A percentile compares a stretch with the other conserved stretches of the same genome.
Conservation (phyloP, 1,140 invertebrate genomes). For the Caenorhabditis briggsae region DNA sequence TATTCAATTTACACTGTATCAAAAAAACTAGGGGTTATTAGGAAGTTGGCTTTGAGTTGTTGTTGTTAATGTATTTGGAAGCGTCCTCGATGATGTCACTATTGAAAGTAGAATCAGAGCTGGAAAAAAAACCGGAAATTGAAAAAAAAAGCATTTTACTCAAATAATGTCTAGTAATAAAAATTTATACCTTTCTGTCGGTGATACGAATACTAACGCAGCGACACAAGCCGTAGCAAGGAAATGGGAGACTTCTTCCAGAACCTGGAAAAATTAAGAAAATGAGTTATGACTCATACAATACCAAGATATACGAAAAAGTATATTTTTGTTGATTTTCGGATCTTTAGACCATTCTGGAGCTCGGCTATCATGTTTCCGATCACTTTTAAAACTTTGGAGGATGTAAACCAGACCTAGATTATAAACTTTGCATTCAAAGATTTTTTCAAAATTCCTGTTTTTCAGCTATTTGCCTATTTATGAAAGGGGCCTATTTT, state of each 20-base stretch:
- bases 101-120: background rate
- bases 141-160: background rate
- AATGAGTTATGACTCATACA: no score
- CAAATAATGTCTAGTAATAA: background rate
- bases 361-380: no score
- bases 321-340: no score
- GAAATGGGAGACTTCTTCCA: constrained; percentile 30
- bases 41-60: background rate
- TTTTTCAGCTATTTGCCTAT: no score
- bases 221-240: constrained; percentile 9
- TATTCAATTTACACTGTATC: background rate
- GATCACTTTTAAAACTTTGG: no score
- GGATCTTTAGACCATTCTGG: no score
- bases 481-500: no score
- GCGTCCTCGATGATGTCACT: constrained; percentile 20
- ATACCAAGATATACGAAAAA: no score
- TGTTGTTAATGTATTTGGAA: constrained; percentile 12
- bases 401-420: no score
- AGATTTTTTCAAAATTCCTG: no score
- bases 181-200: constrained; percentile 37
- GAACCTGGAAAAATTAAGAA: background rate
- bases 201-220: constrained; percentile 15
- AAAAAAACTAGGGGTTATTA: background rate
- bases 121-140: background rate
- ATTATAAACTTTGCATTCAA: no score